Evolutionary conservation across 1,140 invertebrate species (phyloP).

Genomic region (Probaryconus sp.): DNA sequence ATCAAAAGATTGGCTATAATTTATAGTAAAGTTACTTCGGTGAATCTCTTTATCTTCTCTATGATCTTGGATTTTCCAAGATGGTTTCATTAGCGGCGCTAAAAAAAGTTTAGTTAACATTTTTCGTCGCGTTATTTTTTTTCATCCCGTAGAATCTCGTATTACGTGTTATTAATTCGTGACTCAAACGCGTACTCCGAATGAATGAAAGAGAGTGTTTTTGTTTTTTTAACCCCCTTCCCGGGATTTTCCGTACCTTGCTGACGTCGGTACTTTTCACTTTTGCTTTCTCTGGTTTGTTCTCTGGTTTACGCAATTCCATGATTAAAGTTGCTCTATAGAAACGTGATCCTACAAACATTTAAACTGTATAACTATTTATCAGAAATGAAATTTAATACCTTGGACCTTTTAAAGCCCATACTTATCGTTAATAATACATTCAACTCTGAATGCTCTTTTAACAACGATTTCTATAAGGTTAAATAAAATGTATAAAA

Average conservation of each 20-base stretch:
- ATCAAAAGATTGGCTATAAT: conserved; percentile 1
- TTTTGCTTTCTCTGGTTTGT: conserved; percentile 35
- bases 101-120: background rate
- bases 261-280: conserved; percentile 17
- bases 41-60: background rate
- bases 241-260: conserved; percentile 22
- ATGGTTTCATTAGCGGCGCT: background rate
- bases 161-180: conserved; percentile 22
- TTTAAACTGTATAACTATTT: too few relatives aligned
- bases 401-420: too few relatives aligned
- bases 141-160: conserved; percentile 4
- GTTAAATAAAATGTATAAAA: too few relatives aligned
- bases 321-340: too few relatives aligned
- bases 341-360: background rate
- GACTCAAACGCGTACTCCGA: background rate
- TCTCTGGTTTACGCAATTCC: conserved; percentile 5
- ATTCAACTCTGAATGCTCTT: too few relatives aligned
- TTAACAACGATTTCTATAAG: too few relatives aligned
- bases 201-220: conserved; percentile 32
- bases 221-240: too few relatives aligned
- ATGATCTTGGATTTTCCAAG: conserved; percentile 17
- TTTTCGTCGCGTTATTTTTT: conserved; percentile 13
- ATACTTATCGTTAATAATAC: too few relatives aligned
- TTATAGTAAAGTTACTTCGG: background rate
- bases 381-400: too few relatives aligned